Evolutionary conservation across 2,888 invertebrate genomes (phyloP), one percentile per base, ranked within the genome.

Genomic region (Prosapia bicincta): DNA sequence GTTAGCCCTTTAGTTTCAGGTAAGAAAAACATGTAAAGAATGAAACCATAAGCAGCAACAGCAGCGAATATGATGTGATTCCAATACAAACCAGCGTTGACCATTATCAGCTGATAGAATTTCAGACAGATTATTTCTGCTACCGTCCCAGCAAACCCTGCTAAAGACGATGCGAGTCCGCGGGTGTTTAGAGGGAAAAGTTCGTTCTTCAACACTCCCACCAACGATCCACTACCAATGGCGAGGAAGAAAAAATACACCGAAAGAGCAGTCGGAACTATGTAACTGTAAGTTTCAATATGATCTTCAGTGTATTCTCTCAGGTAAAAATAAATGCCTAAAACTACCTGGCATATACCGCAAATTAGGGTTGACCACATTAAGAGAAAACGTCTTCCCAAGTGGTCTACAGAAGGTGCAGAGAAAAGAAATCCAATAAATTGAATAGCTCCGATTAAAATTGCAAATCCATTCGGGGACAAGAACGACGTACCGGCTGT

Each of bases 181-280:
- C 90, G 90, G 0, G 90, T 88, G 76, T 89, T 90, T 0, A 89
- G 88, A 0, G 90, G 89, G 79, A 90, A 90, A 2, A 90, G 80
- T 82, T 91, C 91, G 0, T 89, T 89, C 80, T 90, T 87, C 84
- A 90, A 85, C 78, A 90, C 87, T 69, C 78, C 90, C 0, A 90
- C 87, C 26, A 91, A 80, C 24, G 89, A 90, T 0, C 89, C 89
- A 24, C 90, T 83, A 0, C 90, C 90, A 9, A 30, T 6, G 0
- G 89, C 87, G 65, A 89, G 88, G 15, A 89, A 83, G 2, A 89
- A 82, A 76, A 89, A 88, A 80, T 89, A 90, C n/a, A 88, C 84
- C 66, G 90, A 83, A 0, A 90, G 85, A 0, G 89, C 89, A n/a
- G n/a, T n/a, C n/a, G n/a, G n/a, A 0, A 86, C 81, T 28, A 90